Evolutionary conservation across 2,888 invertebrate genomes (phyloP).

Genomic region (Geotrupes spiniger): DNA sequence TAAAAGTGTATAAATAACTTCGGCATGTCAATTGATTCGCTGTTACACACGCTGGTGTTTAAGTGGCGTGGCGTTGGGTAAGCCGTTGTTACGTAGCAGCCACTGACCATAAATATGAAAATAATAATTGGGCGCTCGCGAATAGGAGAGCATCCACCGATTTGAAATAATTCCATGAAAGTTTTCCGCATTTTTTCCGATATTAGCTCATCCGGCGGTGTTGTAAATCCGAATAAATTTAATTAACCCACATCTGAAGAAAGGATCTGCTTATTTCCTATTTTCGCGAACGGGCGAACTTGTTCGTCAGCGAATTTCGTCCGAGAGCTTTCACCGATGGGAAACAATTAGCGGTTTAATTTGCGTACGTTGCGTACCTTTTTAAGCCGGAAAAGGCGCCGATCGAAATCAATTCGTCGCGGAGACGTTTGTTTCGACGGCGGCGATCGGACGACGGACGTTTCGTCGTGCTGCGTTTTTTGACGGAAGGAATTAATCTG

Average conservation of each 20-base stretch:
- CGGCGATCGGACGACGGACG: too few species aligned
- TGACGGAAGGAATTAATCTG: too few species aligned
- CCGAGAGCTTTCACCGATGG: constrained; percentile 11
- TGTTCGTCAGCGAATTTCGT: not conserved
- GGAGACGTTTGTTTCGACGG: too few species aligned
- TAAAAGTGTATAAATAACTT: too few species aligned
- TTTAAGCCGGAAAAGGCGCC: too few species aligned
- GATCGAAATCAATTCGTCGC: too few species aligned
- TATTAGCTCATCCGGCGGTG: not conserved
- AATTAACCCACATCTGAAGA: not conserved
- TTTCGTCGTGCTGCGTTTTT: too few species aligned
- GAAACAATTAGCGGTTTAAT: constrained; percentile 9
- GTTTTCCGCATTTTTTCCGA: constrained; percentile 18
- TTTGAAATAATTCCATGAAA: constrained; percentile 10
- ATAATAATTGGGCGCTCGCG: constrained; percentile 4
- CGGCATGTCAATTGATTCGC: too few species aligned
- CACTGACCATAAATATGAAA: constrained; percentile 12
- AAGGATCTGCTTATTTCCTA: too few species aligned
- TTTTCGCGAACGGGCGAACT: too few species aligned
- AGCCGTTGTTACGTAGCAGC: constrained; percentile 11
- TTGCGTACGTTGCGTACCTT: too few species aligned
- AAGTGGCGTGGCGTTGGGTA: constrained; percentile 7
- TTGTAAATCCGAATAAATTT: not conserved
- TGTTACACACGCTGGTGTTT: not conserved
- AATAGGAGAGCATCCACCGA: not conserved